Evolutionary conservation across 2,113 vertebrate genomes (phyloP).

Genomic region (Gallinago undulata): DNA sequence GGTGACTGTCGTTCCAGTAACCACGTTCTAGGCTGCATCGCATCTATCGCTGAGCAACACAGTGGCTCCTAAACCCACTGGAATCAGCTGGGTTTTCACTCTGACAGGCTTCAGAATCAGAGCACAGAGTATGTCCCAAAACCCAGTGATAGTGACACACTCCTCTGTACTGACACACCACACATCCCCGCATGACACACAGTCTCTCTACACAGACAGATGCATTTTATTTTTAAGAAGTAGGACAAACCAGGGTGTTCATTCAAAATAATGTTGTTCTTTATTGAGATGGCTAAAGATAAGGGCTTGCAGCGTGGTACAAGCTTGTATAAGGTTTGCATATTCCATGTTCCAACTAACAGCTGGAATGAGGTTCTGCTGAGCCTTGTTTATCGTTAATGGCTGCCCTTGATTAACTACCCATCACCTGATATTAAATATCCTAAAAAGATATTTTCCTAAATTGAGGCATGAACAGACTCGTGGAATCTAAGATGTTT

Average conservation of each 20-base stretch:
- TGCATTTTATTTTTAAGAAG: neutral
- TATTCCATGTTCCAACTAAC: conserved; percentile 21
- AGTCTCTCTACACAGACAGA: neutral
- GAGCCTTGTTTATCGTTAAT: neutral
- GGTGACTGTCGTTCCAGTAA: neutral
- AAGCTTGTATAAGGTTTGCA: conserved; percentile 3
- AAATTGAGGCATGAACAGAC: conserved; percentile 41
- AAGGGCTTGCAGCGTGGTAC: conserved; percentile 45
- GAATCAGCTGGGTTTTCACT: neutral
- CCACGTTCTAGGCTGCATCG: neutral
- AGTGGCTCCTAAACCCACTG: neutral
- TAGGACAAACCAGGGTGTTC: neutral
- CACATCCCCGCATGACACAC: neutral
- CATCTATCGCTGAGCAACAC: neutral
- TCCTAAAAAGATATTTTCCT: conserved; percentile 53
- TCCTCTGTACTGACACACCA: neutral
- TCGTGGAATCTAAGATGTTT: neutral
- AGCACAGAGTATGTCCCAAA: neutral
- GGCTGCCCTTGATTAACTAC: neutral
- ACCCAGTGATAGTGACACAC: neutral
- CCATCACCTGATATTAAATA: conserved; percentile 8
- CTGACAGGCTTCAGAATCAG: neutral
- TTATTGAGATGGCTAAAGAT: conserved; percentile 9
- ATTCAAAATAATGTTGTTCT: neutral
- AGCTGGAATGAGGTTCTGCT: conserved; percentile 35